phyloP scores from a whole-genome alignment of 2,888 invertebrate species.

The Drosophila subquinaria region DNA sequence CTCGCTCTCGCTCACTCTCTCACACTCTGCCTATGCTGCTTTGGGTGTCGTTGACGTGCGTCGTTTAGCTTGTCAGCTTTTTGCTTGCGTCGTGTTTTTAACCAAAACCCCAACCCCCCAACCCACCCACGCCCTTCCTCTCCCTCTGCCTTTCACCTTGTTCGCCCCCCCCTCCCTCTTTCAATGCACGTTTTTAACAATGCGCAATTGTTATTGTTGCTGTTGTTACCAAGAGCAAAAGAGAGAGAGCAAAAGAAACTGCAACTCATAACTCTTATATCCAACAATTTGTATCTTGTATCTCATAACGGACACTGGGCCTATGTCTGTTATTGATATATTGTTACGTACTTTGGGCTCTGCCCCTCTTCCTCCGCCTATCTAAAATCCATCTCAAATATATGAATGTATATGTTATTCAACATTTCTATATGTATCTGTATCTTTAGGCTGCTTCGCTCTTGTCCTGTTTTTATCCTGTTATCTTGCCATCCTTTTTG shows the following conservation, averaged over 20 bases:
- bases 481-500: no score
- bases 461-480: no score
- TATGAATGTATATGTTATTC: background rate
- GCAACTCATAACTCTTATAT: constrained; percentile 15
- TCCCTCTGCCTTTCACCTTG: background rate
- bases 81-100: constrained; percentile 8
- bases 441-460: no score
- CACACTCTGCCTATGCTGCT: constrained; percentile 3
- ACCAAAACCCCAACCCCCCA: background rate
- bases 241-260: background rate
- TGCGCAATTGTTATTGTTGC: constrained; percentile 30
- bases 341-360: background rate
- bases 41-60: constrained; percentile 56
- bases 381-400: background rate
- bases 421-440: no score
- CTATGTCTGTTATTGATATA: background rate
- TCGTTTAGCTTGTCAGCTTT: constrained; percentile 35
- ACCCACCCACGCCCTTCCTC: background rate
- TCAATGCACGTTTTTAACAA: constrained; percentile 30
- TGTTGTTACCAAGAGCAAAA: constrained; percentile 4
- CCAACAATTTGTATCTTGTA: constrained; percentile 18
- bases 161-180: no score
- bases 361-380: background rate
- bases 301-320: constrained; percentile 3
- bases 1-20: background rate